Conservation (phyloP, 2,113 vertebrate species). For the Oreocharis arfaki region DNA sequence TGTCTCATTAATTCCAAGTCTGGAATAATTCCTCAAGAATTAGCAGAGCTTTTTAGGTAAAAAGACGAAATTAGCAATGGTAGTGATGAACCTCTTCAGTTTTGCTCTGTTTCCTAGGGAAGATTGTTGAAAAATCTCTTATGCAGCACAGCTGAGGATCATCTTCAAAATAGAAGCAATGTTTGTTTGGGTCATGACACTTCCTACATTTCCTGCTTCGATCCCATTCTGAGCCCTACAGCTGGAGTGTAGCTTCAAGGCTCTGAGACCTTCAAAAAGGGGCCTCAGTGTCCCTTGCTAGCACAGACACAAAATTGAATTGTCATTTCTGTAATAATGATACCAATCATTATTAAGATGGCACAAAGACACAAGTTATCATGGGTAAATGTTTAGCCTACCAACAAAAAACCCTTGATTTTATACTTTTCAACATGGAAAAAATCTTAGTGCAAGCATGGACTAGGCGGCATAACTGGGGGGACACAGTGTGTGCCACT, state of each 20-base stretch:
- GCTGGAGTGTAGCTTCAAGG: neutral
- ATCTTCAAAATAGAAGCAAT: neutral
- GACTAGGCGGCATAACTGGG: no score
- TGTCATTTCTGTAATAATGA: neutral
- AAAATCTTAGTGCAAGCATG: neutral
- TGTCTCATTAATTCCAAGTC: neutral
- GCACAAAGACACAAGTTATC: neutral
- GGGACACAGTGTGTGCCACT: neutral
- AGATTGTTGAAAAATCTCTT: neutral
- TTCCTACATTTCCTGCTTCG: neutral
- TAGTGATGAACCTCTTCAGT: neutral
- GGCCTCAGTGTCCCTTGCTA: neutral
- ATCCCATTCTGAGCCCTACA: neutral
- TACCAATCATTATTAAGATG: neutral
- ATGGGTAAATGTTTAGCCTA: neutral
- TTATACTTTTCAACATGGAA: neutral
- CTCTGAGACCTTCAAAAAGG: neutral
- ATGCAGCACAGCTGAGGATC: neutral
- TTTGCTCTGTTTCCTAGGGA: neutral
- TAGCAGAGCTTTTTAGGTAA: neutral
- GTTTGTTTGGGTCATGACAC: neutral
- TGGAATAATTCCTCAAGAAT: neutral
- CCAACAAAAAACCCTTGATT: neutral
- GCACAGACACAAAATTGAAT: neutral
- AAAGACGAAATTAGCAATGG: neutral